Evolutionary conservation across 1,140 invertebrate genomes (phyloP), one percentile per base, ranked within the genome.

Genomic region (Halyomorpha halys): DNA sequence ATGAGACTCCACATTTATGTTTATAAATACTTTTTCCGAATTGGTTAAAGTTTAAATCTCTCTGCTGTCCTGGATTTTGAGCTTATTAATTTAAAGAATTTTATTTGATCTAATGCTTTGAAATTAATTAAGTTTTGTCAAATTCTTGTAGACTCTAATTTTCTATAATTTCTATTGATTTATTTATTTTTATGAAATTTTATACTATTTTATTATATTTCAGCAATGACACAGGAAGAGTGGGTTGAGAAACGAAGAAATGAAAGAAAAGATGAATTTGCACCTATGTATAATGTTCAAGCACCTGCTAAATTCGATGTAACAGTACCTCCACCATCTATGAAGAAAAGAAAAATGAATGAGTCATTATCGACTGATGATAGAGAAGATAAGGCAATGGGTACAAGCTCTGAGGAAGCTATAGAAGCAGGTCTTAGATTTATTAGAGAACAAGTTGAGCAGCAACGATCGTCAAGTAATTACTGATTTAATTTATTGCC

Each of bases 161-260:
- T n/a, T n/a, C n/a, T n/a, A n/a, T n/a, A n/a, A n/a, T n/a, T n/a
- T n/a, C n/a, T n/a, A n/a, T n/a, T n/a, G n/a, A n/a, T n/a, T n/a
- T n/a, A n/a, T n/a, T n/a, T n/a, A n/a, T n/a, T n/a, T n/a, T n/a
- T n/a, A n/a, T n/a, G n/a, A n/a, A n/a, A n/a, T n/a, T n/a, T n/a
- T n/a, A n/a, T n/a, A n/a, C n/a, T 49, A 4, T 49, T 18, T 49
- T 18, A 18, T 65, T 21, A 51, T 53, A 18, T 71, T 72, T 51
- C 64, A 73, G 72, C 72, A 30, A 84, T 89, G 81, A 82, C 82
- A 0, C 88, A 91, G 77, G 83, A 88, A 73, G 83, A 90, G 75
- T 91, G 88, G 85, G 81, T 88, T 14, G 78, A 86, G 63, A 83
- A 86, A 69, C 82, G 87, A 72, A 79, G 87, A 61, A 74, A 76